Conservation (phyloP, 1,140 invertebrate genomes). For the Chelonus insularis region DNA sequence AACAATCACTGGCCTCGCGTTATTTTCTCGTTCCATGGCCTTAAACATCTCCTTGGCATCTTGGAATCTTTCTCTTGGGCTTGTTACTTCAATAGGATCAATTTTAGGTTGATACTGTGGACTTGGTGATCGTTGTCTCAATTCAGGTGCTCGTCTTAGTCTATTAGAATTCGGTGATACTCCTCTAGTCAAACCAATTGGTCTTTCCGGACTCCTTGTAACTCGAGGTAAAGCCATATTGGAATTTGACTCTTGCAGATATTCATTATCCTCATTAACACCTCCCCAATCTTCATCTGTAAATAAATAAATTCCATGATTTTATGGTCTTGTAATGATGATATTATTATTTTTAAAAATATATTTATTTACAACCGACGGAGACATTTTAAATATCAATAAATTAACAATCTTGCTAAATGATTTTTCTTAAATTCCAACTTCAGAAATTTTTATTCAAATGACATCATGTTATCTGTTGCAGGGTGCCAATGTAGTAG, state of each 20-base stretch:
- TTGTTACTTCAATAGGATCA: slow-evolving; percentile 46
- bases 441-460: too few relatives aligned
- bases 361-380: too few relatives aligned
- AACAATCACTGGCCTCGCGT: slow-evolving; percentile 55
- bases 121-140: slow-evolving; percentile 61
- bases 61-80: slow-evolving; percentile 75
- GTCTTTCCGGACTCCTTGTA: slow-evolving; percentile 50
- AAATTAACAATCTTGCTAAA: too few relatives aligned
- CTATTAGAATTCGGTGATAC: slow-evolving; percentile 42
- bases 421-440: too few relatives aligned
- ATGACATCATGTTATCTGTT: too few relatives aligned
- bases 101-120: slow-evolving; percentile 56
- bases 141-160: slow-evolving; percentile 49
- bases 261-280: slow-evolving; percentile 47
- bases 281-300: slow-evolving; percentile 57
- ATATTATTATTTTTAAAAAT: too few relatives aligned
- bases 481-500: too few relatives aligned
- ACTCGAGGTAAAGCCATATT: slow-evolving; percentile 52
- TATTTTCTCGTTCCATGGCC: slow-evolving; percentile 72
- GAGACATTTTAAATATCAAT: too few relatives aligned
- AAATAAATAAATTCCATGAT: slow-evolving; percentile 18
- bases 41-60: slow-evolving; percentile 83
- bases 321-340: too few relatives aligned
- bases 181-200: slow-evolving; percentile 35
- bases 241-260: slow-evolving; percentile 42